Conservation (phyloP, 2,888 invertebrate species). For the Sycophila texana region DNA sequence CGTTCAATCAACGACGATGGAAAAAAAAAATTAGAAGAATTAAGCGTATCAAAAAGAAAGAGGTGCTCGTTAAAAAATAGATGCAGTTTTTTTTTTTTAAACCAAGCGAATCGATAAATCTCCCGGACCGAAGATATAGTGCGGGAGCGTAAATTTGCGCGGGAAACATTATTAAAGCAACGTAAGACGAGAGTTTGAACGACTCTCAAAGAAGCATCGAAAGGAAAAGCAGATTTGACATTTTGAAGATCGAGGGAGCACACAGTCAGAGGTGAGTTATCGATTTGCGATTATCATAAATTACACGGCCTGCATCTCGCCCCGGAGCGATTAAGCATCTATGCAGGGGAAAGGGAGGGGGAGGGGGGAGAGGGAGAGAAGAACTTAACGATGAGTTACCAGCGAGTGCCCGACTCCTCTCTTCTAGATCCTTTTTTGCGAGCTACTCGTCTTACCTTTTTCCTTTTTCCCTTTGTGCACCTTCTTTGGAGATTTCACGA, state of each 20-base stretch:
- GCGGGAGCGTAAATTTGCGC: background rate
- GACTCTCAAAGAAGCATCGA: conserved; percentile 28
- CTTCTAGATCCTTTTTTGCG: background rate
- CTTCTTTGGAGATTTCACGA: background rate
- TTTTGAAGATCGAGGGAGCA: conserved; percentile 61
- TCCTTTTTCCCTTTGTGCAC: conserved; percentile 7
- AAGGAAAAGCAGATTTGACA: conserved; percentile 59
- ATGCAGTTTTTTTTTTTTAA: background rate
- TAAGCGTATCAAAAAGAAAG: background rate
- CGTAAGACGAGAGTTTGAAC: conserved; percentile 49
- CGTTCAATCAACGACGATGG: background rate
- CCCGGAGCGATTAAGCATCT: conserved; percentile 65
- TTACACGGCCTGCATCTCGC: conserved; percentile 59
- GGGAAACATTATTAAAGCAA: conserved; percentile 22
- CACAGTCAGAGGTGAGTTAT: conserved; percentile 62
- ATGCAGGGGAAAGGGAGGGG: conserved; percentile 49
- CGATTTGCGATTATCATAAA: conserved; percentile 70
- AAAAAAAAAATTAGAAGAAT: background rate
- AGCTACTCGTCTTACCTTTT: conserved; percentile 1
- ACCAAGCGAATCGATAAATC: conserved; percentile 30
- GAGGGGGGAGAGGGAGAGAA: background rate
- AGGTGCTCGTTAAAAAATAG: background rate
- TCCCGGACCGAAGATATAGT: background rate
- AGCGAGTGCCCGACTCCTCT: background rate
- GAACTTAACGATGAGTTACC: conserved; percentile 25